Base-by-base conservation (phyloP, 2,888 invertebrate genomes). In the Drosophila basisetae region DNA sequence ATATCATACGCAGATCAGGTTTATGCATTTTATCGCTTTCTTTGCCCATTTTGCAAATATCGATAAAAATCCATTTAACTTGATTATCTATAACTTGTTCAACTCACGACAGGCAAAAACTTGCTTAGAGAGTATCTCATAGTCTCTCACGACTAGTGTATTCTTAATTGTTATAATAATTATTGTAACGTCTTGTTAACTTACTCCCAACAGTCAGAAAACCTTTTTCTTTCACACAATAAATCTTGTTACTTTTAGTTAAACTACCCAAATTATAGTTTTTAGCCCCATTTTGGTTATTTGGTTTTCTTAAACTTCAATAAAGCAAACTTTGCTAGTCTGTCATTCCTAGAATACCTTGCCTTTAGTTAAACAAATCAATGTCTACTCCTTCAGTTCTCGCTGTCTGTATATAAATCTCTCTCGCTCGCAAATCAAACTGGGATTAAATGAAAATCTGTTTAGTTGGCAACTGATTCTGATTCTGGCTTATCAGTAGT, bases 381-480 rank as follows among this genome's bases (percentile, higher is more conserved):
- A 5, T 11, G 22, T 47, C 1, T 7, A 47, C 16, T 25, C 2
- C 13, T 7, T 2, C 1, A 7, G 7, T 10, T 35, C 10, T 33
- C 2, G 0, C 16, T 11, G 1, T 22, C 31, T 41, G 0, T 47
- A 11, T 43, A 13, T 13, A 1, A 7, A 22, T n/a, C 13, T 64
- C 18, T 13, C 4, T 18, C n/a, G 4, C 2, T 31, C 31, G n/a
- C 13, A 67, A 18, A 30, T 18, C 25, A 18, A 25, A 13, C 22
- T 47, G 47, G 22, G 4, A 52, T 30, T 25, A 37, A 58, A 33
- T 18, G 28, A 41, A 39, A 43, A 58, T 22, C 41, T 41, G n/a
- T 49, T 58, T 35, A 72, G 81, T 80, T 80, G 83, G 49, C 68
- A 82, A 76, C 67, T 59, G 61, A 18, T 28, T 28, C 30, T 37